Conservation (phyloP, 92 coral and sea anemone species). For the Ricordea florida region DNA sequence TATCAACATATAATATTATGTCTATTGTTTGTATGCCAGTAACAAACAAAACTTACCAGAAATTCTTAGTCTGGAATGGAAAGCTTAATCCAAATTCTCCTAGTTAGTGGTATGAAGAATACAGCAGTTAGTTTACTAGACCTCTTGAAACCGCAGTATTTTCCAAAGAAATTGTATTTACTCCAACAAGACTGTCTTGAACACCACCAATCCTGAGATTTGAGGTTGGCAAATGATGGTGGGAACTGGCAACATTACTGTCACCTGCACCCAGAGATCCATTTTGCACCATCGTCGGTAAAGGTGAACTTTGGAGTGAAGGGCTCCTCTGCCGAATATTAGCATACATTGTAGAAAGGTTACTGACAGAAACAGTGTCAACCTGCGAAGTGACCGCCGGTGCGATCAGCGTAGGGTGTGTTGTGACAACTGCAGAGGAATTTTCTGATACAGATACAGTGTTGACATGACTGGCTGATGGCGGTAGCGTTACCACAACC, state of each 20-base stretch:
- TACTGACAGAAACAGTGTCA: slow-evolving; percentile 57
- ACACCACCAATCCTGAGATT: slow-evolving; percentile 10
- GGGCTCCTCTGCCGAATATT: slow-evolving; percentile 80
- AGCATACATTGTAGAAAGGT: slow-evolving; percentile 64
- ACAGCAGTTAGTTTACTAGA: slow-evolving; percentile 7
- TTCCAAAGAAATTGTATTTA: slow-evolving; percentile 16
- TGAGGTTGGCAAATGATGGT: slow-evolving; percentile 11
- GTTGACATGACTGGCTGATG: slow-evolving; percentile 76
- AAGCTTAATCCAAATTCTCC: too few relatives aligned
- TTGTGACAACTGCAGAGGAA: slow-evolving; percentile 41
- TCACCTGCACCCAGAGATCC: slow-evolving; percentile 63
- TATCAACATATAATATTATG: too few relatives aligned
- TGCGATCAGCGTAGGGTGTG: slow-evolving; percentile 57
- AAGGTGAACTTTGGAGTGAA: slow-evolving; percentile 70
- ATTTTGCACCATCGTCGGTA: slow-evolving; percentile 91
- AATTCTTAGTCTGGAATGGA: too few relatives aligned
- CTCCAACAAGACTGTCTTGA: slow-evolving; percentile 26
- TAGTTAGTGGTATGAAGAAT: too few relatives aligned
- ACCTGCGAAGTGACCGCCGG: slow-evolving; percentile 62
- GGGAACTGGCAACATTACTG: slow-evolving; percentile 22
- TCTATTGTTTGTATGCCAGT: too few relatives aligned
- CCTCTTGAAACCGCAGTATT: slow-evolving; percentile 30
- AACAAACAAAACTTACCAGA: too few relatives aligned
- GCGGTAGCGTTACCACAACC: slow-evolving; percentile 84
- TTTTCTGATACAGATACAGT: slow-evolving; percentile 67